Evolutionary conservation across 2,113 vertebrate species (phyloP).

Genomic region (Otus sunia): DNA sequence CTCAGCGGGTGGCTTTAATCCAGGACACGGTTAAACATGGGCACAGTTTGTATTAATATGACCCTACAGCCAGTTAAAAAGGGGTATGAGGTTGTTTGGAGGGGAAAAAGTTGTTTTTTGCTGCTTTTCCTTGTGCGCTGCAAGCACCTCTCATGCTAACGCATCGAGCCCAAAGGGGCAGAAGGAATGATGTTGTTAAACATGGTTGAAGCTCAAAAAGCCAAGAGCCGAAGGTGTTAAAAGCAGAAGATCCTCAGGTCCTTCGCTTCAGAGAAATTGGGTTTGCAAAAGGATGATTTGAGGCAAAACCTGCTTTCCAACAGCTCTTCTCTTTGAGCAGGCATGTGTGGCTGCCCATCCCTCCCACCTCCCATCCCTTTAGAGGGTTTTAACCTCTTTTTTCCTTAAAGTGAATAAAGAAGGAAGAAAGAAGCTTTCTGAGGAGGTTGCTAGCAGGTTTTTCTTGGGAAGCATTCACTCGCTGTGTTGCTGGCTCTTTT

Average conservation of each 20-base stretch:
- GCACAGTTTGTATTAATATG: background rate
- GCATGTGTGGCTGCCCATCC: background rate
- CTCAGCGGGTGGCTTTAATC: background rate
- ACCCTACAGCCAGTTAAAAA: accelerated
- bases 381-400: background rate
- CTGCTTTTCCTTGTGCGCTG: background rate
- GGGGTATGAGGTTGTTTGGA: background rate
- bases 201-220: background rate
- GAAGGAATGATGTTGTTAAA: background rate
- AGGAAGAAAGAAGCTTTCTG: background rate
- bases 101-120: background rate
- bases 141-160: background rate
- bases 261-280: background rate
- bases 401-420: background rate
- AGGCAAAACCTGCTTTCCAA: background rate
- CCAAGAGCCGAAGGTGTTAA: background rate
- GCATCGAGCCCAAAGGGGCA: background rate
- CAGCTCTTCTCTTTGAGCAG: background rate
- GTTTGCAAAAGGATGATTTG: background rate
- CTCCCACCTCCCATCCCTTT: background rate
- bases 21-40: background rate
- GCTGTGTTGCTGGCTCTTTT: background rate
- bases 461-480: background rate
- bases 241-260: background rate
- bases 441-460: background rate